phyloP scores from a whole-genome alignment of 2,888 invertebrate species.

The Cyrtodaria siliqua region DNA sequence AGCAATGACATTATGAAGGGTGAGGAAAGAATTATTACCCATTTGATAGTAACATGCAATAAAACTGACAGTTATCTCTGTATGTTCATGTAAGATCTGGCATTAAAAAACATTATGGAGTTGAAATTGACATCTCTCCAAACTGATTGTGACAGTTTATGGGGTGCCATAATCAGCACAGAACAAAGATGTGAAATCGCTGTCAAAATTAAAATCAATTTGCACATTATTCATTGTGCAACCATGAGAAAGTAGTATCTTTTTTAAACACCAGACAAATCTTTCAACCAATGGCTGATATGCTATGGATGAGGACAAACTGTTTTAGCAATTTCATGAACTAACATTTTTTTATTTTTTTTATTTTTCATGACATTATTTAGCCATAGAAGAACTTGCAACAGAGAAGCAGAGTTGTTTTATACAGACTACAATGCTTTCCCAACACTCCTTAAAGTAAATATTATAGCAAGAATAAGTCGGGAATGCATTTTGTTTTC shows the following conservation, averaged over 20 bases:
- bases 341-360: no score
- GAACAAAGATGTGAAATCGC: background rate
- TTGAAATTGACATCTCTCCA: conserved; percentile 4
- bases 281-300: no score
- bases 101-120: conserved; percentile 4
- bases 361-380: no score
- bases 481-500: no score
- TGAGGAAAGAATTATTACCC: conserved; percentile 46
- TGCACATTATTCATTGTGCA: background rate
- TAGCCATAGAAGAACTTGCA: no score
- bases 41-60: conserved; percentile 14
- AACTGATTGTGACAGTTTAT: conserved; percentile 9
- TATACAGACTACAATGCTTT: no score
- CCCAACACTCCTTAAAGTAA: no score
- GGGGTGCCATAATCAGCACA: background rate
- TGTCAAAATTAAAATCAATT: background rate
- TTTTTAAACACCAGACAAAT: no score
- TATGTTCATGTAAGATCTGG: conserved; percentile 8
- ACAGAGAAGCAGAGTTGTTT: no score
- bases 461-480: no score
- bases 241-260: background rate
- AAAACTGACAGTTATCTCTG: conserved; percentile 40
- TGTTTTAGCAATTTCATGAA: no score
- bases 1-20: conserved; percentile 55
- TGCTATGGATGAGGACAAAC: no score